A percentile compares a stretch with the other conserved stretches of the same genome.
Evolutionary conservation across 2,113 vertebrate genomes (phyloP).

Genomic region (Verasper variegatus): DNA sequence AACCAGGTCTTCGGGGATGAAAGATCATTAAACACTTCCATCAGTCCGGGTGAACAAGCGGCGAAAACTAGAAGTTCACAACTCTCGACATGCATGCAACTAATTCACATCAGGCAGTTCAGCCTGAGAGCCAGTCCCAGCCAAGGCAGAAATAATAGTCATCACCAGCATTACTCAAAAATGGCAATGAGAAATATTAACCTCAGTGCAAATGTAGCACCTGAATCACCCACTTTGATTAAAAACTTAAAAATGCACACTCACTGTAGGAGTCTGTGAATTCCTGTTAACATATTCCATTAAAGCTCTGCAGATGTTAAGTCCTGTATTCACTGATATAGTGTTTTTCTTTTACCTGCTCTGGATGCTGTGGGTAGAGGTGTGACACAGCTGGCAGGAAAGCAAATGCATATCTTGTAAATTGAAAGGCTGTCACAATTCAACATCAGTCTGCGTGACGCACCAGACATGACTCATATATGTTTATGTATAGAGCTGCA

Average conservation of each 20-base stretch:
- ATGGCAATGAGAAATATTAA: constrained; percentile 42
- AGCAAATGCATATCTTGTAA: background rate
- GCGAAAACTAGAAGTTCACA: constrained; percentile 12
- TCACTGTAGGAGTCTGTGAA: background rate
- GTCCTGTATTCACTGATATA: background rate
- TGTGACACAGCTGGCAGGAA: background rate
- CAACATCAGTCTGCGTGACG: background rate
- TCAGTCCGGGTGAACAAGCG: constrained; percentile 22
- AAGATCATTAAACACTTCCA: constrained; percentile 44
- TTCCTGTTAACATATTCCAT: background rate
- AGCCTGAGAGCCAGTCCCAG: constrained; percentile 30
- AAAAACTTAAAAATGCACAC: background rate
- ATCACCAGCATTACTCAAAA: constrained; percentile 33
- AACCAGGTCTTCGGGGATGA: constrained; percentile 13
- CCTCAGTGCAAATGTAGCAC: constrained; percentile 6
- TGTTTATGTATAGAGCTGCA: background rate
- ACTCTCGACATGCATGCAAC: constrained; percentile 5
- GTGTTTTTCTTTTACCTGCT: background rate
- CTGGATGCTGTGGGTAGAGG: too few relatives aligned
- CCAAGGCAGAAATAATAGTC: constrained; percentile 38
- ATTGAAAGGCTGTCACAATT: background rate
- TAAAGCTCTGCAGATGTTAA: background rate
- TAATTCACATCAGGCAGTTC: constrained; percentile 35
- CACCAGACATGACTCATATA: constrained; percentile 1
- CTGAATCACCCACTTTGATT: constrained; percentile 19